Percentiles rank a stretch among this genome's conserved stretches.
These are phyloP conservation scores for Stegana nigrithorax DNA, from an alignment of 2,888 invertebrate genomes.

Conservation along the genomic window DNA sequence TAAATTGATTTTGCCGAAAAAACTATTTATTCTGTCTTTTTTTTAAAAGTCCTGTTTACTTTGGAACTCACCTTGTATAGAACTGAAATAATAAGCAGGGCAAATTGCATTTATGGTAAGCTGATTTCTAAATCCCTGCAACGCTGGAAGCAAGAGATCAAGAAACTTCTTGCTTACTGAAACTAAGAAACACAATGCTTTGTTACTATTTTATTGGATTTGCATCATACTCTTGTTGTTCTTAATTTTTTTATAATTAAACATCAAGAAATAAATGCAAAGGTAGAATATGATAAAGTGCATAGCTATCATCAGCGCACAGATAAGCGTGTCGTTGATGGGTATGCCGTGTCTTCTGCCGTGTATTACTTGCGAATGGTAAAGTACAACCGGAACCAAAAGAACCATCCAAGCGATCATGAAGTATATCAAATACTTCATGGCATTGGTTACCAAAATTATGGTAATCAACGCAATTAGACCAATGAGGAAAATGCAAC, in stretches of 20 bases:
- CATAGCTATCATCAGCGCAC: not conserved
- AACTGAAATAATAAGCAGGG: too few species aligned
- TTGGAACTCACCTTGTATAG: too few species aligned
- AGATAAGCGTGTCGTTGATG: slow-evolving; percentile 39
- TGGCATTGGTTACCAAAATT: slow-evolving; percentile 17
- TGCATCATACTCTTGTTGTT: not conserved
- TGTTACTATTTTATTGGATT: too few species aligned
- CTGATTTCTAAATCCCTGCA: not conserved
- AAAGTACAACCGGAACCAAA: not conserved
- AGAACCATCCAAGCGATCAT: not conserved
- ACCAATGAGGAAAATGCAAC: not conserved
- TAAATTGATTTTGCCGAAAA: too few species aligned
- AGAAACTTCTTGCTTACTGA: too few species aligned
- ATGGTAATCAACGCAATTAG: slow-evolving; percentile 20
- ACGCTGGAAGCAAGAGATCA: not conserved
- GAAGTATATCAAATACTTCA: not conserved
- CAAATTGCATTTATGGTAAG: too few species aligned
- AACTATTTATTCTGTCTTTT: too few species aligned
- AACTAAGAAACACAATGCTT: not conserved
- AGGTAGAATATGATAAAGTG: not conserved
- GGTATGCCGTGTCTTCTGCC: slow-evolving; percentile 48
- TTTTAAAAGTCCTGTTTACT: too few species aligned
- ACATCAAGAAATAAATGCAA: not conserved
- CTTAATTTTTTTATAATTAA: not conserved
- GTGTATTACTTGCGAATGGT: slow-evolving; percentile 35